Percentiles rank a stretch among this genome's conserved stretches.
These are phyloP conservation scores for Drosophila sechellia DNA, from an alignment of 1,140 invertebrate genomes.

Conservation along the genomic window DNA sequence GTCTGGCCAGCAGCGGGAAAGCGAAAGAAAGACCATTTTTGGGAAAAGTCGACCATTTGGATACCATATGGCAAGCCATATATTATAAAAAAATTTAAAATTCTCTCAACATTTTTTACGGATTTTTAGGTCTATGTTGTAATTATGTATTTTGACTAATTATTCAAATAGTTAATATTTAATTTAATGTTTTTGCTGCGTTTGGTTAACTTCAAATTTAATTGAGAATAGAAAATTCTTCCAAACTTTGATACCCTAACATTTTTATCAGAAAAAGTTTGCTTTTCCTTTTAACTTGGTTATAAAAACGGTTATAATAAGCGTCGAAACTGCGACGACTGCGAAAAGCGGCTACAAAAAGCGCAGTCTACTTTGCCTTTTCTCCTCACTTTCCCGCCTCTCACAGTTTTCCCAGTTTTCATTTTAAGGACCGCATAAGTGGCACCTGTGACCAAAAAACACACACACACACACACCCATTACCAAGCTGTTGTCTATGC, in stretches of 20 bases:
- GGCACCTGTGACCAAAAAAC: constrained; percentile 68
- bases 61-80: not conserved
- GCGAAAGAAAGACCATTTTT: not conserved
- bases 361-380: constrained; percentile 48
- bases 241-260: constrained; percentile 1
- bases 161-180: too few species aligned
- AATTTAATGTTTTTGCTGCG: not conserved
- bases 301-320: constrained; percentile 76
- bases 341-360: constrained; percentile 43
- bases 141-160: too few species aligned
- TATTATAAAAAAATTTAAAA: not conserved
- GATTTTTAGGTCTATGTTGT: too few species aligned
- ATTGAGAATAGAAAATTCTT: not conserved
- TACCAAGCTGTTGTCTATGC: constrained; percentile 34
- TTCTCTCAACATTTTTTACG: too few species aligned
- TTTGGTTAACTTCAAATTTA: not conserved
- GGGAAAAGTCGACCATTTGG: not conserved
- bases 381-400: not conserved
- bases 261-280: constrained; percentile 37
- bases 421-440: constrained; percentile 60
- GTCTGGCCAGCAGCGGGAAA: constrained; percentile 50
- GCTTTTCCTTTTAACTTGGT: constrained; percentile 32
- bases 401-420: not conserved
- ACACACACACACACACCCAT: constrained; percentile 21
- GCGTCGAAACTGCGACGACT: constrained; percentile 42